Base-by-base conservation (phyloP, 2,888 invertebrate genomes). In the Pseudolycoriella hygida region DNA sequence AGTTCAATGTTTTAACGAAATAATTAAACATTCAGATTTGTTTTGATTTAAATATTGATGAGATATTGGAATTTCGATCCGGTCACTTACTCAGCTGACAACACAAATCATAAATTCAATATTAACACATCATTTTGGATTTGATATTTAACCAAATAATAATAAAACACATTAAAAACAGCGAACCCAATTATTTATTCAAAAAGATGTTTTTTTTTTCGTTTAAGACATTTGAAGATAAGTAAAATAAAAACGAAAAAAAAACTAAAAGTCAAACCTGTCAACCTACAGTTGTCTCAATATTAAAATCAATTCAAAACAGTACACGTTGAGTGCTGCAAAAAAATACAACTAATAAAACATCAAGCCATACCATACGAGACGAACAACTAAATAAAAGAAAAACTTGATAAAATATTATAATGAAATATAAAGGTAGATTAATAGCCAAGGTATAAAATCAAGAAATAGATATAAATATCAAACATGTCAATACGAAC, bases 401-500 rank as follows among this genome's bases (percentile, higher is more conserved):
- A 39, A 39, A 17, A 39, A 39, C 17, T 34, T 25, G 25, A 14
- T 34, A 14, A 14, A 14, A 34, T 34, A 40, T 40, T 40, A 17
- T 17, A 17, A 40, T 40, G 40, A 41, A 41, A 14, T 19, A 14
- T 19, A 12, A 41, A 19, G 20, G 17, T 18, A 15, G n/a, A 14
- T 18, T 17, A 14, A 19, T 41, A n/a, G 41, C 14, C 19, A n/a
- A 19, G 3, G 17, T 12, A 40, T 30, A 25, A 30, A 25, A 19
- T 30, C 41, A n/a, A 25, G 20, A 19, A 41, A 30, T 25, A 41
- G 20, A 25, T 25, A 25, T 41, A 30, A 41, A 41, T 41, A 41
- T 30, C 30, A 12, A 30, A 41, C 41, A 25, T 19, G 20, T 30
- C 25, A 41, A 30, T 41, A 25, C n/a, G n/a, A 8, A 34, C 34